A percentile compares a stretch with the other conserved stretches of the same genome.
phyloP scores from a whole-genome alignment of 2,113 vertebrate genomes.

The Natator depressus region DNA sequence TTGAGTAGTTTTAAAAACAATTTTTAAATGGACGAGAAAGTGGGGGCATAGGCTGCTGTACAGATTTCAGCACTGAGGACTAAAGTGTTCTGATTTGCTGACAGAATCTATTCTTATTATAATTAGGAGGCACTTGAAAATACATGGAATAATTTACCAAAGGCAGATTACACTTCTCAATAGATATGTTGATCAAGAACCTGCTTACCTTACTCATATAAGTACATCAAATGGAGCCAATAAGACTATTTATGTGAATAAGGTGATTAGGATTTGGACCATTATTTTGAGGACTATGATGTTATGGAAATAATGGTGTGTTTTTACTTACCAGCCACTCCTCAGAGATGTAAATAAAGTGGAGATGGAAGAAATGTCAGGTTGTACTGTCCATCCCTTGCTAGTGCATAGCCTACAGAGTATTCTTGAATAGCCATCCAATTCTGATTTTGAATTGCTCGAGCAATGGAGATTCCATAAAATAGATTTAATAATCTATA shows the following conservation, averaged over 20 bases:
- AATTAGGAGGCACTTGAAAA: background rate
- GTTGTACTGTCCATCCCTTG: background rate
- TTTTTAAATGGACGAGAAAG: background rate
- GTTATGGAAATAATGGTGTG: background rate
- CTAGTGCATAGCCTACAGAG: background rate
- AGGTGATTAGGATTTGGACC: fast-evolving
- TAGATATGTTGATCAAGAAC: background rate
- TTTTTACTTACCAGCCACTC: background rate
- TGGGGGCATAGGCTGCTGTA: background rate
- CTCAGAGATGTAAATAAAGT: background rate
- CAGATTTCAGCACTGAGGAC: background rate
- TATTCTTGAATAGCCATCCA: background rate
- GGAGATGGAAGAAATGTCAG: background rate
- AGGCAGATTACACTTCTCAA: background rate
- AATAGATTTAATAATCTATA: background rate
- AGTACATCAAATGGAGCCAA: background rate
- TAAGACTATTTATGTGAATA: background rate
- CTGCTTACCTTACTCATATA: background rate
- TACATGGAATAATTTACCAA: background rate
- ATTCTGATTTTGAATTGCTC: background rate
- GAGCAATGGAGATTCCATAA: background rate
- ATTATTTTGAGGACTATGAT: background rate
- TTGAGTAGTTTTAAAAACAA: constrained; percentile 4
- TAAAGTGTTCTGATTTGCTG: background rate
- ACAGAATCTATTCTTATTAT: background rate